A percentile compares a stretch with the other conserved stretches of the same genome.
These are phyloP conservation scores for Nymphicus hollandicus DNA, from an alignment of 2,113 vertebrate genomes.

Conservation along the genomic window DNA sequence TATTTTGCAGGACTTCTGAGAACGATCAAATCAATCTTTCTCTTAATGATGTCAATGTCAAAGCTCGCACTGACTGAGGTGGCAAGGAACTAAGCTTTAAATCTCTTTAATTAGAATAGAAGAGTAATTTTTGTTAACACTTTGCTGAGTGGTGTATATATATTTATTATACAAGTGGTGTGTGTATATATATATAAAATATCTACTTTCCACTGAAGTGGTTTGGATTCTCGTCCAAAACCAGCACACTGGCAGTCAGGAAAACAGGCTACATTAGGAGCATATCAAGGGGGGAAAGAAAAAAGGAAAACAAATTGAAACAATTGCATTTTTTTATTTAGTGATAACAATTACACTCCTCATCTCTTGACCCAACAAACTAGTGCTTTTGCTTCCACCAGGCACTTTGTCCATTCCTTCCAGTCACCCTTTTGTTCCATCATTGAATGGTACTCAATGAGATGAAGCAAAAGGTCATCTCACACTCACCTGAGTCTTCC, in stretches of 20 bases:
- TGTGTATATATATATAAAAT: background rate
- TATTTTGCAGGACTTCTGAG: background rate
- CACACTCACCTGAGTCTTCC: background rate
- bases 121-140: slow-evolving; percentile 37
- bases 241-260: background rate
- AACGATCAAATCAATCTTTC: slow-evolving; percentile 1
- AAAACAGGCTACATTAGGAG: background rate
- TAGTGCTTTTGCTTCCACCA: background rate
- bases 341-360: background rate
- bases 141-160: background rate
- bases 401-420: background rate
- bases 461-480: background rate
- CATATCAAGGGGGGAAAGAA: accelerated
- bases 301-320: background rate
- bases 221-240: background rate
- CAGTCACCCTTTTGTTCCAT: background rate
- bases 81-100: slow-evolving; percentile 43
- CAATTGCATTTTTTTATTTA: background rate
- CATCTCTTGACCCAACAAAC: background rate
- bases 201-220: background rate
- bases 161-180: background rate
- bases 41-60: slow-evolving; percentile 38
- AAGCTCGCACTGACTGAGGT: slow-evolving; percentile 6
- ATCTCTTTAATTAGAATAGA: slow-evolving; percentile 48
- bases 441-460: background rate